These are phyloP conservation scores for Uloborus diversus DNA, from an alignment of 1,140 invertebrate species.

Conservation along the genomic window DNA sequence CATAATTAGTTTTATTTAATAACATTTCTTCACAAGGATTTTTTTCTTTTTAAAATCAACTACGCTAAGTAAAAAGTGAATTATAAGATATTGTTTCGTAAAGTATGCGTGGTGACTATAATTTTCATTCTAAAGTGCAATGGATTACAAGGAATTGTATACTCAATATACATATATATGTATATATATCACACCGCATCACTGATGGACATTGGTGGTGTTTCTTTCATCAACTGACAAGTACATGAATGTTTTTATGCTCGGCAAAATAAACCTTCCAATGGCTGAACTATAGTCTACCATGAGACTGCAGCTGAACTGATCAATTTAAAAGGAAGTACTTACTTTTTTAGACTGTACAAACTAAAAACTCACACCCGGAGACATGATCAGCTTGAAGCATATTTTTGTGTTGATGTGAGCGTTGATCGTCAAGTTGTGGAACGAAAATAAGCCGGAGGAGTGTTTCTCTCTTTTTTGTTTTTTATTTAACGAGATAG, in stretches of 20 bases:
- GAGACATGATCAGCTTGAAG: conserved; percentile 3
- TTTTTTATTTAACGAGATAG: not conserved
- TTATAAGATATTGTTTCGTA: too few species aligned
- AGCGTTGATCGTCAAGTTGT: conserved; percentile 22
- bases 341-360: not conserved
- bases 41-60: too few species aligned
- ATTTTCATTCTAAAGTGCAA: too few species aligned
- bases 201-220: too few species aligned
- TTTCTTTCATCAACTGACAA: too few species aligned
- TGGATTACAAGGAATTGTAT: too few species aligned
- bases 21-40: too few species aligned
- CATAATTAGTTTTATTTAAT: too few species aligned
- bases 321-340: not conserved
- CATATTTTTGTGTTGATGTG: conserved; percentile 42
- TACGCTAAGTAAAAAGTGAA: too few species aligned
- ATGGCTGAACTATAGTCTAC: conserved; percentile 4
- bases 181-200: too few species aligned
- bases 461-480: conserved; percentile 29
- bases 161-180: conserved; percentile 31
- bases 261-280: not conserved
- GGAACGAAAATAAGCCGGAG: conserved; percentile 34
- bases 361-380: not conserved
- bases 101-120: too few species aligned
- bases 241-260: too few species aligned
- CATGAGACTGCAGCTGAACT: not conserved